phyloP scores from a whole-genome alignment of 92 coral and sea anemone species.

The Zoanthus sansibaricus region DNA sequence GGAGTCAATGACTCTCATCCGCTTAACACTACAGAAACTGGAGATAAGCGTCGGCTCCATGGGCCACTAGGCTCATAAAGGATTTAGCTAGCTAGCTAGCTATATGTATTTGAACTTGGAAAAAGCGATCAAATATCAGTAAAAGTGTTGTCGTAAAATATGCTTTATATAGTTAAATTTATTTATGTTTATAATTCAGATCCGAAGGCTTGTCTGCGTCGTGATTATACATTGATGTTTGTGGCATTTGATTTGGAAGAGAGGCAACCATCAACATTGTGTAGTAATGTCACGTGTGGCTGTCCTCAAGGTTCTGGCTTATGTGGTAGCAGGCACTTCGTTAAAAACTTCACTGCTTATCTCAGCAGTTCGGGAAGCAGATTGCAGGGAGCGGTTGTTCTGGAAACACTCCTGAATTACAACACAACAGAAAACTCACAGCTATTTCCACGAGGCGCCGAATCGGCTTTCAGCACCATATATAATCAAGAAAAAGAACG shows the following conservation, averaged over 20 bases:
- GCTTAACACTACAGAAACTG: too few relatives aligned
- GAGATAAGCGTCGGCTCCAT: too few relatives aligned
- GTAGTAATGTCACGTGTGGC: constrained; percentile 27
- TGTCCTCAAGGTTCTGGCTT: neutral
- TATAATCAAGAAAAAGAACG: constrained; percentile 21
- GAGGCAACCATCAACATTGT: neutral
- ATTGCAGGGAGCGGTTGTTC: constrained; percentile 63
- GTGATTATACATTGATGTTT: constrained; percentile 68
- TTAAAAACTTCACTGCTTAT: constrained; percentile 59
- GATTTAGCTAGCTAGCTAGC: too few relatives aligned
- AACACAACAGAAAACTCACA: constrained; percentile 66
- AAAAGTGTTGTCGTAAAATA: neutral
- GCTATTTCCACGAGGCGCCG: constrained; percentile 5
- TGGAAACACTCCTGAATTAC: constrained; percentile 74
- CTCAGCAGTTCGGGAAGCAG: constrained; percentile 51
- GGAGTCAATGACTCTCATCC: too few relatives aligned
- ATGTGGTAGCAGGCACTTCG: constrained; percentile 66
- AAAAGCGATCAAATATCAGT: too few relatives aligned
- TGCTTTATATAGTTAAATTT: neutral
- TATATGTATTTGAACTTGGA: too few relatives aligned
- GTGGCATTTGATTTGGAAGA: constrained; percentile 86
- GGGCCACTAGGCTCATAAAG: too few relatives aligned
- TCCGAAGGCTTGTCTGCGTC: constrained; percentile 44
- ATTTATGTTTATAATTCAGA: constrained; percentile 20
- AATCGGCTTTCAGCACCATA: neutral